Conservation (phyloP, 2,797 vertebrate genomes). For the Pseudochaenichthys georgianus region DNA sequence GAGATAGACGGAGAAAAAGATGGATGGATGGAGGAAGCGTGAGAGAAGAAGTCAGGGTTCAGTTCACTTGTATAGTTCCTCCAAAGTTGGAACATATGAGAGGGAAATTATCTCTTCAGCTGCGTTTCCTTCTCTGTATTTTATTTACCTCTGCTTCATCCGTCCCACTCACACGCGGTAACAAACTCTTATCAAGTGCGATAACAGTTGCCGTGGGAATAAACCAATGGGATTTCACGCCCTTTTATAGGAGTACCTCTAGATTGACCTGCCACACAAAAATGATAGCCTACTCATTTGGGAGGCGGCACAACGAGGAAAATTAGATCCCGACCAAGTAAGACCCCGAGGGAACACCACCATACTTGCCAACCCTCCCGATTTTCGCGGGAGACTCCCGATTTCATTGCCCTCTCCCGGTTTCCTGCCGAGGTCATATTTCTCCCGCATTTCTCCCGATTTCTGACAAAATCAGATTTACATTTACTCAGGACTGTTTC, state of each 20-base stretch:
- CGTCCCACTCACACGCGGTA: constrained; percentile 9
- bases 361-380: too few species aligned
- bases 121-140: constrained; percentile 13
- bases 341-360: constrained; percentile 39
- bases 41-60: constrained; percentile 45
- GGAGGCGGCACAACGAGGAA: constrained; percentile 11
- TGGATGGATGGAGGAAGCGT: constrained; percentile 42
- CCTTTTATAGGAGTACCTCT: constrained; percentile 18
- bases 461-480: too few species aligned
- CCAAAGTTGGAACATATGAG: constrained; percentile 34
- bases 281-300: constrained; percentile 37
- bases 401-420: too few species aligned
- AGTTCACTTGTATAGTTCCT: constrained; percentile 41
- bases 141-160: constrained; percentile 13
- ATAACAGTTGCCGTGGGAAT: constrained; percentile 33
- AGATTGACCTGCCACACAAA: constrained; percentile 54
- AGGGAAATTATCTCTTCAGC: constrained; percentile 6
- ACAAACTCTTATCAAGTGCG: constrained; percentile 35
- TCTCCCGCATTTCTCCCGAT: too few species aligned
- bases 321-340: constrained; percentile 42
- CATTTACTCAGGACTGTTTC: too few species aligned
- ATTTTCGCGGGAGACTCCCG: too few species aligned
- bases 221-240: constrained; percentile 33
- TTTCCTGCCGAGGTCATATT: too few species aligned
- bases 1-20: constrained; percentile 50